These are phyloP conservation scores for Tupaia tana DNA, from an alignment of 2,113 vertebrate species.

Conservation along the genomic window DNA sequence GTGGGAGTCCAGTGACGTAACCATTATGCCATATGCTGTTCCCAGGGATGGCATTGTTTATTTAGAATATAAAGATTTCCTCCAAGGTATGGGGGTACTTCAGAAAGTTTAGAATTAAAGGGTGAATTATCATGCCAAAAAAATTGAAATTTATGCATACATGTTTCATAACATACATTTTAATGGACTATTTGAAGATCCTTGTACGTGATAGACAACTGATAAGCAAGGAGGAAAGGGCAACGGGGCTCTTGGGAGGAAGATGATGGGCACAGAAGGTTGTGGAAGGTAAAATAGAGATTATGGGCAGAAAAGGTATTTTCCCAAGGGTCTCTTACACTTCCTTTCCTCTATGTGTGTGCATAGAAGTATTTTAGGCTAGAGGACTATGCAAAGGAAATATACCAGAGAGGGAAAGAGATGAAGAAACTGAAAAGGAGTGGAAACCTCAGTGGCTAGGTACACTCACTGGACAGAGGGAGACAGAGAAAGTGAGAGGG, in stretches of 20 bases:
- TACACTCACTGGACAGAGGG: too few relatives aligned
- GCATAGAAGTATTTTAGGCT: not conserved
- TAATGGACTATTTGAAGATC: too few relatives aligned
- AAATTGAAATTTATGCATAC: too few relatives aligned
- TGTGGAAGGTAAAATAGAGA: not conserved
- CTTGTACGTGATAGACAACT: not conserved
- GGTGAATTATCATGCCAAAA: too few relatives aligned
- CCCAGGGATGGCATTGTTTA: not conserved
- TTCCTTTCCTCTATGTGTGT: not conserved
- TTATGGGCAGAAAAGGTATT: not conserved
- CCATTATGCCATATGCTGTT: too few relatives aligned
- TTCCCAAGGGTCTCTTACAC: not conserved
- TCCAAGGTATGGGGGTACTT: too few relatives aligned
- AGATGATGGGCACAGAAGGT: not conserved
- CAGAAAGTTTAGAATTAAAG: too few relatives aligned
- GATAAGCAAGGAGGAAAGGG: not conserved
- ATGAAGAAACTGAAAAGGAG: not conserved
- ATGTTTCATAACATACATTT: too few relatives aligned
- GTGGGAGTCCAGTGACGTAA: too few relatives aligned
- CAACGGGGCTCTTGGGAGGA: not conserved
- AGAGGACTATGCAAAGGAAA: not conserved
- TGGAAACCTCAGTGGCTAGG: not conserved
- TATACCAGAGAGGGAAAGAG: not conserved
- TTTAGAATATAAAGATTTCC: constrained; percentile 10
- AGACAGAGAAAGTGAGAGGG: too few relatives aligned